phyloP scores from a whole-genome alignment of 2,797 vertebrate genomes.

The Oreortyx pictus region DNA sequence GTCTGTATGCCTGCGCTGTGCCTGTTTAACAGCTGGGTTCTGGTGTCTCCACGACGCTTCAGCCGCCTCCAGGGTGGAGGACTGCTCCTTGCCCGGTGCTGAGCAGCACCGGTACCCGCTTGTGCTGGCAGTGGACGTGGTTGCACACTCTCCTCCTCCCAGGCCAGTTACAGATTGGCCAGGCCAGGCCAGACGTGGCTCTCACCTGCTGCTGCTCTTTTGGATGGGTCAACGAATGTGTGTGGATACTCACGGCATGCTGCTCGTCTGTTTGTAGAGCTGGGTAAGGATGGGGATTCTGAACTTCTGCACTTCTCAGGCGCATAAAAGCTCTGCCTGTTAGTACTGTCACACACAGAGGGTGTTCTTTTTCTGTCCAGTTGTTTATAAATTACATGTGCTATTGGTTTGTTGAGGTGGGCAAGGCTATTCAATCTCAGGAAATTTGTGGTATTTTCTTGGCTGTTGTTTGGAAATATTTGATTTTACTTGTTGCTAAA shows the following conservation, averaged over 20 bases:
- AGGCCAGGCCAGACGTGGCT: neutral
- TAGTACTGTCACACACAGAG: accelerated
- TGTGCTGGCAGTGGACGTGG: accelerated
- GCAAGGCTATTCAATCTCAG: neutral
- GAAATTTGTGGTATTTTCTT: neutral
- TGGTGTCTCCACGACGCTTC: too few species aligned
- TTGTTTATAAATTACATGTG: neutral
- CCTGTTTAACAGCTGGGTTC: accelerated
- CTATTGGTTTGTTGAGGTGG: neutral
- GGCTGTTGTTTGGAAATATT: slow-evolving; percentile 37
- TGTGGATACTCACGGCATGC: too few species aligned
- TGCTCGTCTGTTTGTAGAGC: neutral
- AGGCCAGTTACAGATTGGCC: accelerated
- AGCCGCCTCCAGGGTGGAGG: neutral
- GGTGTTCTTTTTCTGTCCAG: neutral
- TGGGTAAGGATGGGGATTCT: neutral
- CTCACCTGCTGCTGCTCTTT: neutral
- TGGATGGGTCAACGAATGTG: neutral
- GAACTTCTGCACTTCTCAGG: neutral
- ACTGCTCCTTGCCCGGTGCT: accelerated
- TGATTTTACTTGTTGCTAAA: slow-evolving; percentile 53
- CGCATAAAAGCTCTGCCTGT: neutral
- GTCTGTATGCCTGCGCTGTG: neutral
- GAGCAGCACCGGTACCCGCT: accelerated
- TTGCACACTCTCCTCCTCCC: too few species aligned